Conservation (phyloP, 1,140 invertebrate species). For the Dufourea novaeangliae region DNA sequence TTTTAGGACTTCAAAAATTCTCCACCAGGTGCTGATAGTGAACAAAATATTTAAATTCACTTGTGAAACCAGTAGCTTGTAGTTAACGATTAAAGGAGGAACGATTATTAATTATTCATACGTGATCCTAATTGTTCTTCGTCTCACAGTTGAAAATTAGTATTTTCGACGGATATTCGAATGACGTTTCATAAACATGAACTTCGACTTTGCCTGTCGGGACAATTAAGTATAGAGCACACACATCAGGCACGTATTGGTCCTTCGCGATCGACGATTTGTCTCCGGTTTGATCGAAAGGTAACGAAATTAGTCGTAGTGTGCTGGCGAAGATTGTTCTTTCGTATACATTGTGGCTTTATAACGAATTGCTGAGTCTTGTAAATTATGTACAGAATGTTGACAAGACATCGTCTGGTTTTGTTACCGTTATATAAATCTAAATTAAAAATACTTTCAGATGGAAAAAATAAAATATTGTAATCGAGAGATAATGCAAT, state of each 20-base stretch:
- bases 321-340: background rate
- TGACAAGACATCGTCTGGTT: background rate
- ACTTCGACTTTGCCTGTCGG: slow-evolving; percentile 12
- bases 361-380: background rate
- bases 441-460: background rate
- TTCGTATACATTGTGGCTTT: no score
- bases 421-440: background rate
- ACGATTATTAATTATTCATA: background rate
- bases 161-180: background rate
- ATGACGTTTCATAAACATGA: background rate
- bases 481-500: background rate
- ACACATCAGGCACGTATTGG: slow-evolving; percentile 68
- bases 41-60: no score
- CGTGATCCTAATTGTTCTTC: background rate
- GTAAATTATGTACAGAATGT: background rate
- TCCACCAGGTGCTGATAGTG: no score
- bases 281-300: slow-evolving; percentile 31
- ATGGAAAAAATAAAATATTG: background rate
- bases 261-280: slow-evolving; percentile 47
- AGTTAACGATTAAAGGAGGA: no score
- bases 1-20: no score
- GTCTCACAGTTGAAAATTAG: no score
- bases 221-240: slow-evolving; percentile 32
- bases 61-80: no score
- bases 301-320: slow-evolving; percentile 25